These are phyloP conservation scores for Sphinx pinastri DNA, from an alignment of 2,888 invertebrate genomes.

Conservation along the genomic window DNA sequence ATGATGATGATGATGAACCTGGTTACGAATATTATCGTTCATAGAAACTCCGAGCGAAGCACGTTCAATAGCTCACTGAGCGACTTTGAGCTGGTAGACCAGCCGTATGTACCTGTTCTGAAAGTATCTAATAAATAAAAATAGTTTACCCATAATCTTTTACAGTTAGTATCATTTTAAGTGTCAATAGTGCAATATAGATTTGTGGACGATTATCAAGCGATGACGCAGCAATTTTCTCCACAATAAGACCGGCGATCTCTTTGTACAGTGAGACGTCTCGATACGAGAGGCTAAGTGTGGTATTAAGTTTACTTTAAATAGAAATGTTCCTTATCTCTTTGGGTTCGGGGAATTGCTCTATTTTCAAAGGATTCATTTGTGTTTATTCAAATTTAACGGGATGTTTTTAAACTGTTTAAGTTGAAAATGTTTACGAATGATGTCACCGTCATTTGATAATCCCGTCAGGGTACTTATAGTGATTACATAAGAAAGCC, in stretches of 20 bases:
- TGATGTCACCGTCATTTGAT: no score
- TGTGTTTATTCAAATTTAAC: slow-evolving; percentile 1
- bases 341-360: background rate
- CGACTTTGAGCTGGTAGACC: no score
- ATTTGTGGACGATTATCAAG: background rate
- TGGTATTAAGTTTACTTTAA: slow-evolving; percentile 21
- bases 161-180: background rate
- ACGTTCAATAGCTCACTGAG: no score
- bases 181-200: background rate
- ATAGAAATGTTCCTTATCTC: slow-evolving; percentile 2
- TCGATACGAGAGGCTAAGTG: slow-evolving; percentile 10
- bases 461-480: no score
- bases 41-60: no score
- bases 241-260: background rate
- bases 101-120: no score
- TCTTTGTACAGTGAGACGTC: slow-evolving; percentile 12
- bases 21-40: no score
- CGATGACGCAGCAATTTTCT: background rate
- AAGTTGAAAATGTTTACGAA: no score
- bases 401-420: background rate
- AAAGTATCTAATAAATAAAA: no score
- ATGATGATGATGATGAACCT: no score
- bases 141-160: no score
- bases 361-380: background rate
- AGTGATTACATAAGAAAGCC: no score